Conservation (phyloP, 2,113 vertebrate species). For the Macrotis lagotis region DNA sequence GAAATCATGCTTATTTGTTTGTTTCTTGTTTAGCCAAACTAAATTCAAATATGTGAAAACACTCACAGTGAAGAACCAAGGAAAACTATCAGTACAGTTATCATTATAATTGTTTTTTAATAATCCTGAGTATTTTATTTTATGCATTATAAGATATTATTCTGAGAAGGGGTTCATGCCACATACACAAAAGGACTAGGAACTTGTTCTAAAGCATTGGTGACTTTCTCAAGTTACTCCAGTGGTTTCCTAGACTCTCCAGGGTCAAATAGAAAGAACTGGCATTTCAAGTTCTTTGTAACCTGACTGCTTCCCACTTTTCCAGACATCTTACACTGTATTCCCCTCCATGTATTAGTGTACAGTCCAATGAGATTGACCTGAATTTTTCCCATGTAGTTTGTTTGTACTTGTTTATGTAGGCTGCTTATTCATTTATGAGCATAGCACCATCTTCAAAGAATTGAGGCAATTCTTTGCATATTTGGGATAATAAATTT, state of each 20-base stretch:
- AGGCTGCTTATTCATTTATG: neutral
- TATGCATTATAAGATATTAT: neutral
- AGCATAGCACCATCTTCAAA: neutral
- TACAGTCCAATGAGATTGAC: neutral
- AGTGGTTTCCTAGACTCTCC: neutral
- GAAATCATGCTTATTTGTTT: neutral
- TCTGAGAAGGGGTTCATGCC: neutral
- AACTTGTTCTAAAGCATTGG: neutral
- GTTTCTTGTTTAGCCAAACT: conserved; percentile 23
- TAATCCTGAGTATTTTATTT: neutral
- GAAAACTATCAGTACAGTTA: conserved; percentile 1
- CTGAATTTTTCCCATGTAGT: neutral
- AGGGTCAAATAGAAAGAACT: neutral
- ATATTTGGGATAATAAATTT: no score
- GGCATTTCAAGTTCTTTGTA: neutral
- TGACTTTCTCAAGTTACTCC: neutral
- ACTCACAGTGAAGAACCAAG: conserved; percentile 27
- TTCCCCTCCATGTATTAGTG: neutral
- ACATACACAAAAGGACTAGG: neutral
- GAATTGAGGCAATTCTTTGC: neutral
- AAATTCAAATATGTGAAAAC: conserved; percentile 21
- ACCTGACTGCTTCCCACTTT: neutral
- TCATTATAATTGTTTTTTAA: neutral
- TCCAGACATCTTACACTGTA: neutral
- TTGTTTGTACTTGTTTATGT: neutral